phyloP scores from a whole-genome alignment of 2,888 invertebrate genomes.

The Chrysina gloriosa region DNA sequence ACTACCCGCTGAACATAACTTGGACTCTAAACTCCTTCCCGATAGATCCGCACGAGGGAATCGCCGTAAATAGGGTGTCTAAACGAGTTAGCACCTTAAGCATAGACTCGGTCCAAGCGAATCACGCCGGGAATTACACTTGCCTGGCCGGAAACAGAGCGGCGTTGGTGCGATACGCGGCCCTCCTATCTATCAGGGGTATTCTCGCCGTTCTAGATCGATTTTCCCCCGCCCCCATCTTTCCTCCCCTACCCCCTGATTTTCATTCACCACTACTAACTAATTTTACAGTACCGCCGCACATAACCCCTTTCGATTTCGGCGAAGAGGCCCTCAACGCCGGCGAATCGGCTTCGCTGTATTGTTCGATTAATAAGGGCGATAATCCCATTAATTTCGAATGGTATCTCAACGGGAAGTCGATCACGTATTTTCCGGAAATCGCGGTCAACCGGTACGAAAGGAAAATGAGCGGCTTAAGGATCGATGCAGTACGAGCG shows the following conservation, averaged over 20 bases:
- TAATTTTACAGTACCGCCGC: slow-evolving; percentile 65
- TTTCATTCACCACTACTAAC: not conserved
- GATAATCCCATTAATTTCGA: slow-evolving; percentile 77
- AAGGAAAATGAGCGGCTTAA: slow-evolving; percentile 68
- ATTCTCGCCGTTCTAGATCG: slow-evolving; percentile 53
- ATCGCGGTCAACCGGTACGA: slow-evolving; percentile 64
- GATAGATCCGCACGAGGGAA: slow-evolving; percentile 46
- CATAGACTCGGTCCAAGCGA: slow-evolving; percentile 69
- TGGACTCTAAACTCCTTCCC: slow-evolving; percentile 75
- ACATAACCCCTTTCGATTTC: slow-evolving; percentile 78
- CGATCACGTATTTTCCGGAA: slow-evolving; percentile 66
- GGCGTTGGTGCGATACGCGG: slow-evolving; percentile 71
- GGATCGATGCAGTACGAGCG: slow-evolving; percentile 64
- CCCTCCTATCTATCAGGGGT: slow-evolving; percentile 66
- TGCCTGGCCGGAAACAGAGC: slow-evolving; percentile 74
- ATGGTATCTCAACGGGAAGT: slow-evolving; percentile 71
- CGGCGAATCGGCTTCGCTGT: slow-evolving; percentile 79
- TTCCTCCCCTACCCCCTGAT: not conserved
- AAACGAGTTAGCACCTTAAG: slow-evolving; percentile 65
- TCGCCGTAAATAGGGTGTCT: slow-evolving; percentile 44
- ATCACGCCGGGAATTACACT: slow-evolving; percentile 70
- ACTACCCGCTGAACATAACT: slow-evolving; percentile 74
- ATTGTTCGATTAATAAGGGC: slow-evolving; percentile 81
- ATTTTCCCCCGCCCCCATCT: not conserved
- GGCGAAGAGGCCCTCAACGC: slow-evolving; percentile 81